Evolutionary conservation across 2,888 invertebrate genomes (phyloP).

Genomic region (Petrolisthes manimaculis): DNA sequence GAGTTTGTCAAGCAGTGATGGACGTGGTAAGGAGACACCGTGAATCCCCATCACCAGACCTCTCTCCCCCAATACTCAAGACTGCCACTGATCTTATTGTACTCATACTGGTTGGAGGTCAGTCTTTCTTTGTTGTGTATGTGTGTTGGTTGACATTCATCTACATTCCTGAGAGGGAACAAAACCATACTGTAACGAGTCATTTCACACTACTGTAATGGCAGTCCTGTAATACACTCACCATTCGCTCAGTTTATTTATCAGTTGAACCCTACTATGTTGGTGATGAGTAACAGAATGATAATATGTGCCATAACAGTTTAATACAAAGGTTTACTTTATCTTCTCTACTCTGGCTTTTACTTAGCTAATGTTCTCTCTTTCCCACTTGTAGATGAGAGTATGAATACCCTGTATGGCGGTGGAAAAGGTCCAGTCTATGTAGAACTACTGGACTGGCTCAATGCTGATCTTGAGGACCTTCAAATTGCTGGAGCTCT

Average conservation of each 20-base stretch:
- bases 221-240: no score
- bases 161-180: not conserved
- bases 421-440: slow-evolving; percentile 81
- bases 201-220: no score
- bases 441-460: slow-evolving; percentile 81
- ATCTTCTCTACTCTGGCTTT: not conserved
- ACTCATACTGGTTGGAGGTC: slow-evolving; percentile 87
- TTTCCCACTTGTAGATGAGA: slow-evolving; percentile 77
- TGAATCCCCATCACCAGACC: slow-evolving; percentile 43
- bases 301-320: no score
- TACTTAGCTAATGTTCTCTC: not conserved
- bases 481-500: slow-evolving; percentile 85
- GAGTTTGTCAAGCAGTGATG: slow-evolving; percentile 63
- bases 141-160: not conserved
- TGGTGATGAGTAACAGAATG: no score
- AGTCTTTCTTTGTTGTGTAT: not conserved
- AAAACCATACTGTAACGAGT: not conserved
- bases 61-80: slow-evolving; percentile 74
- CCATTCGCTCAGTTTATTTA: no score
- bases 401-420: slow-evolving; percentile 86
- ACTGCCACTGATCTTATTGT: slow-evolving; percentile 88
- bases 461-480: slow-evolving; percentile 78
- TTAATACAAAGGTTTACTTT: not conserved
- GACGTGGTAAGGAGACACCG: slow-evolving; percentile 61
- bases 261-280: no score